These are phyloP conservation scores for Piprites chloris DNA, from an alignment of 2,113 vertebrate genomes.

Conservation along the genomic window DNA sequence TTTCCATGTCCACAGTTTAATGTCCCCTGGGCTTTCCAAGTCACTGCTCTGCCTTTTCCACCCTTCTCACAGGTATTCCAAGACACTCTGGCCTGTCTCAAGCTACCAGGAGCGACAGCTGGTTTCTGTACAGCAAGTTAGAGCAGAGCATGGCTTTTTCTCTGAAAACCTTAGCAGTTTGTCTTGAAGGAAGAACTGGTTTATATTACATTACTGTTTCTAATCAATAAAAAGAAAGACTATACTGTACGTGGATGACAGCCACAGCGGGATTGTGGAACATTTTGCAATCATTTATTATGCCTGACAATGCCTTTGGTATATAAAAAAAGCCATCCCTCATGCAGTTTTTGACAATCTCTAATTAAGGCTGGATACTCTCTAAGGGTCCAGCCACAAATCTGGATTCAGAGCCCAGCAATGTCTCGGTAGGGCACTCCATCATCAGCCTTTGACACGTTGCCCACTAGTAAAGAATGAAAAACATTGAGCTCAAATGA, in stretches of 20 bases:
- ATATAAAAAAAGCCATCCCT: not conserved
- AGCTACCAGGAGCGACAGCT: not conserved
- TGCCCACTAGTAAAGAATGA: not conserved
- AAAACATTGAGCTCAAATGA: not conserved
- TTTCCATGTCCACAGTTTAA: not conserved
- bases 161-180: not conserved
- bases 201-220: not conserved
- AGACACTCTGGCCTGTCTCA: not conserved
- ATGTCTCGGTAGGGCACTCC: slow-evolving; percentile 21
- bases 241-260: not conserved
- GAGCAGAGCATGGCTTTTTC: not conserved
- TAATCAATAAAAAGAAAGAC: slow-evolving; percentile 3
- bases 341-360: slow-evolving; percentile 13
- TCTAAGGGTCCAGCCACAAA: slow-evolving; percentile 6
- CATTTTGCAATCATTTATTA: slow-evolving; percentile 21
- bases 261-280: not conserved
- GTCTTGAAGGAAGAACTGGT: not conserved
- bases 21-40: not conserved
- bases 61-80: not conserved
- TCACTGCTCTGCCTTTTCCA: not conserved
- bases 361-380: slow-evolving; percentile 29
- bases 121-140: not conserved
- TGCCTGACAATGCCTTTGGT: slow-evolving; percentile 8
- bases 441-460: slow-evolving; percentile 8
- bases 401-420: slow-evolving; percentile 22